Percentiles rank a stretch among this genome's conserved stretches.
Evolutionary conservation across 2,888 invertebrate genomes (phyloP).

Genomic region (Acleris cristana): DNA sequence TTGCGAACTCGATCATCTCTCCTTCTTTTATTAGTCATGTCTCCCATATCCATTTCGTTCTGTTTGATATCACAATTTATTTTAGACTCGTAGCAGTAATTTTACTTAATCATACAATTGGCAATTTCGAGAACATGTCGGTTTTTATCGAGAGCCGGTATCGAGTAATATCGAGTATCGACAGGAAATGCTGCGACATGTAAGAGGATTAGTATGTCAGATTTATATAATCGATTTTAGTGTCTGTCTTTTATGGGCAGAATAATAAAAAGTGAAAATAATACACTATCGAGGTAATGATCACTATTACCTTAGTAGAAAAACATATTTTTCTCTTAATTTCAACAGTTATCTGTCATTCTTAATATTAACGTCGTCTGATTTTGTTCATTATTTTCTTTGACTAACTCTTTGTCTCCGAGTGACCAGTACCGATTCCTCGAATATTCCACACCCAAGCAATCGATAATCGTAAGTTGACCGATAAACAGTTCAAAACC

Average conservation of each 20-base stretch:
- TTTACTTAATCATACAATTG: constrained; percentile 9
- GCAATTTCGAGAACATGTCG: constrained; percentile 10
- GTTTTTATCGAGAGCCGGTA: constrained; percentile 19
- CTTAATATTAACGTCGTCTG: no score
- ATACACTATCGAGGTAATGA: no score
- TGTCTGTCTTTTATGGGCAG: background rate
- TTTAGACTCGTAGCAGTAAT: background rate
- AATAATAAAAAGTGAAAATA: no score
- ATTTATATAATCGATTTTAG: constrained; percentile 23
- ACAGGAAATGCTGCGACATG: constrained; percentile 16
- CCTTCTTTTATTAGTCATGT: no score
- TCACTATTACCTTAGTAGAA: no score
- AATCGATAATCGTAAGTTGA: constrained; percentile 50
- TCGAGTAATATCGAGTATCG: constrained; percentile 10
- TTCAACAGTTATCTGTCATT: no score
- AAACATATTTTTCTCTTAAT: no score
- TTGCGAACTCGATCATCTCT: no score
- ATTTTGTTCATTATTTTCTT: no score
- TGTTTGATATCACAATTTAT: background rate
- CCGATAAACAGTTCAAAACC: constrained; percentile 53
- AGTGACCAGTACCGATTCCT: background rate
- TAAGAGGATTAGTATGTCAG: constrained; percentile 12
- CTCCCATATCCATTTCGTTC: no score
- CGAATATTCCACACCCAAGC: background rate
- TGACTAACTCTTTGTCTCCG: no score